phyloP scores from a whole-genome alignment of 2,888 invertebrate species.

The Hylaea fasciaria region DNA sequence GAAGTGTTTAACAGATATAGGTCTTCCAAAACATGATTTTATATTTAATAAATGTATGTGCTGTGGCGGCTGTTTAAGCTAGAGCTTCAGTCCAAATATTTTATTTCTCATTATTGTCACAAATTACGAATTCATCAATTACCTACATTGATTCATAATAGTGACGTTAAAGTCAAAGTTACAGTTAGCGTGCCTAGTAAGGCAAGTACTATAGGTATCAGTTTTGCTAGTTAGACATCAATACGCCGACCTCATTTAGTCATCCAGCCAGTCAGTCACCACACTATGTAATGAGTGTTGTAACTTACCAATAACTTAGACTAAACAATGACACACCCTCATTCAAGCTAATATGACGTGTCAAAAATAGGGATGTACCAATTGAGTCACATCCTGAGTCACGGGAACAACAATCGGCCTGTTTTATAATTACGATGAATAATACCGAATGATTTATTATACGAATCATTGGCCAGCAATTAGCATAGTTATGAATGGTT shows the following conservation, averaged over 20 bases:
- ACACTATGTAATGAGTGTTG: slow-evolving; percentile 12
- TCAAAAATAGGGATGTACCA: slow-evolving; percentile 47
- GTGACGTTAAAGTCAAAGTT: no score
- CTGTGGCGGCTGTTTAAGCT: no score
- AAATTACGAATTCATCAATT: no score
- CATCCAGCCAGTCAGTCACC: slow-evolving; percentile 13
- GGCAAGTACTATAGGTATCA: neutral
- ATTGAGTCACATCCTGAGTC: slow-evolving; percentile 51
- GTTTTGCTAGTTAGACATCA: neutral
- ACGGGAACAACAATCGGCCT: slow-evolving; percentile 37
- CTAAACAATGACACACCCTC: slow-evolving; percentile 69
- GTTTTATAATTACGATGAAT: slow-evolving; percentile 51
- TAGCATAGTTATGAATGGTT: slow-evolving; percentile 54
- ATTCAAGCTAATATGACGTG: slow-evolving; percentile 49
- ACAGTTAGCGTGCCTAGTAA: neutral
- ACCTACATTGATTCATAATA: no score
- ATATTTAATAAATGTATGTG: no score
- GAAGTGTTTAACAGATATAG: neutral
- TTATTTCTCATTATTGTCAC: no score
- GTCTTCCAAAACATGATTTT: no score
- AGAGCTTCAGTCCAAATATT: neutral
- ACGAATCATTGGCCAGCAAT: slow-evolving; percentile 47
- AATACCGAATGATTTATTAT: slow-evolving; percentile 62
- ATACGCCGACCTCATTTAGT: slow-evolving; percentile 1
- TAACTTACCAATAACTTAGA: slow-evolving; percentile 40